Evolutionary conservation across 2,888 invertebrate genomes (phyloP).

Genomic region (Athalia circularis): DNA sequence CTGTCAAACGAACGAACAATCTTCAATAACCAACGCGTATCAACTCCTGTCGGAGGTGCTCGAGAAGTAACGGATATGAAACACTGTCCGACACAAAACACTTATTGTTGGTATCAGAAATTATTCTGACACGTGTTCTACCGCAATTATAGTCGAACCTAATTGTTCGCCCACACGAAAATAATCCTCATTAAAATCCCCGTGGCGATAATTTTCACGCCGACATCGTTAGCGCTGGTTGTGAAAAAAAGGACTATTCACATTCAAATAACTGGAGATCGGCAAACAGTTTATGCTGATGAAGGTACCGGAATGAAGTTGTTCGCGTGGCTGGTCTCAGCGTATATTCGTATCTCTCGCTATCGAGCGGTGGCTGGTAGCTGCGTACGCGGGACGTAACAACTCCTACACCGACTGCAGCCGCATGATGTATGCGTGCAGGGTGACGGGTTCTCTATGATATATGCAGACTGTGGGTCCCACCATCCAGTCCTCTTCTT

Average conservation of each 20-base stretch:
- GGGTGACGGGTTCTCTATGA: slow-evolving; percentile 45
- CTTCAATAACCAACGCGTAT: slow-evolving; percentile 41
- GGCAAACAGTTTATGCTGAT: not conserved
- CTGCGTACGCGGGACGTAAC: slow-evolving; percentile 40
- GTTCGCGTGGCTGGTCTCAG: not conserved
- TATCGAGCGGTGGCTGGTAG: slow-evolving; percentile 38
- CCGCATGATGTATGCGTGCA: slow-evolving; percentile 44
- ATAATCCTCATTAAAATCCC: too few relatives aligned
- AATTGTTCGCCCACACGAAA: too few relatives aligned
- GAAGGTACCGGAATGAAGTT: not conserved
- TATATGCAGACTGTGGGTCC: slow-evolving; percentile 43
- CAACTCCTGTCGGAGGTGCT: slow-evolving; percentile 27
- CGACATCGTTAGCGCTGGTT: too few relatives aligned
- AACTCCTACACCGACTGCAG: slow-evolving; percentile 45
- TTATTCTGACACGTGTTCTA: not conserved
- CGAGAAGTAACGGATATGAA: slow-evolving; percentile 27
- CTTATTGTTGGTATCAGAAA: not conserved
- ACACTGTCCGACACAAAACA: not conserved
- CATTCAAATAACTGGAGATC: too few relatives aligned
- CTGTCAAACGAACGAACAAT: slow-evolving; percentile 44
- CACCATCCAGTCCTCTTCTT: slow-evolving; percentile 36
- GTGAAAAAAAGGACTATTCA: too few relatives aligned
- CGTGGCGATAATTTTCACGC: too few relatives aligned
- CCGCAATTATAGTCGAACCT: too few relatives aligned
- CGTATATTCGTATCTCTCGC: slow-evolving; percentile 26